Evolutionary conservation across 2,888 invertebrate genomes (phyloP).

Genomic region (Tanytarsus gracilentus): DNA sequence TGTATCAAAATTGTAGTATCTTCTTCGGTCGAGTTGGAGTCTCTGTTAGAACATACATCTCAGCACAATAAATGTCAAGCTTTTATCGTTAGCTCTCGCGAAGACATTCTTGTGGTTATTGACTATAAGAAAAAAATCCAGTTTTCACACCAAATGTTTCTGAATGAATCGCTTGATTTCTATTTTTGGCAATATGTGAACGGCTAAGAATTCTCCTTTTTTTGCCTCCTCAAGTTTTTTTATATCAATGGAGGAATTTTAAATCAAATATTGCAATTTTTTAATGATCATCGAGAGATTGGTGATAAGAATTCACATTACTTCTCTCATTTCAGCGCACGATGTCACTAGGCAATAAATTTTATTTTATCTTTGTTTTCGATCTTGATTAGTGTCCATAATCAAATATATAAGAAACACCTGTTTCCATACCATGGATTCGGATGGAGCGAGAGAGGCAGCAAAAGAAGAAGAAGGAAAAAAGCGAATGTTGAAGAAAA

Average conservation of each 20-base stretch:
- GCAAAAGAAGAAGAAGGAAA: neutral
- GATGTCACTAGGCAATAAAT: slow-evolving; percentile 18
- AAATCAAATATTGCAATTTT: too few relatives aligned
- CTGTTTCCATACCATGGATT: slow-evolving; percentile 18
- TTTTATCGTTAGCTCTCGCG: neutral
- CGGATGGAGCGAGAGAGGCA: neutral
- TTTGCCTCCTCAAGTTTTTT: too few relatives aligned
- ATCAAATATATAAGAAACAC: slow-evolving; percentile 17
- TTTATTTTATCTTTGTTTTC: slow-evolving; percentile 14
- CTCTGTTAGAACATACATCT: too few relatives aligned
- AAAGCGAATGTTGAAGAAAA: slow-evolving; percentile 2
- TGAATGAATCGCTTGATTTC: neutral
- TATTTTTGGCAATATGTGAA: too few relatives aligned
- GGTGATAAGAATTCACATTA: too few relatives aligned
- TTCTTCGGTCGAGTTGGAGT: too few relatives aligned
- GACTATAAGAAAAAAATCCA: neutral
- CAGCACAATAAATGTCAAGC: slow-evolving; percentile 3
- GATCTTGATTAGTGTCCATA: slow-evolving; percentile 16
- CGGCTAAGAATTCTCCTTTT: too few relatives aligned
- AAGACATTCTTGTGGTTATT: neutral
- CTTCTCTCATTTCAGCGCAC: too few relatives aligned
- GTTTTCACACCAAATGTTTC: neutral
- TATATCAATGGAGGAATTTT: too few relatives aligned
- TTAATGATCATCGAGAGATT: too few relatives aligned
- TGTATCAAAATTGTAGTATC: too few relatives aligned